Base-by-base conservation (phyloP, 2,888 invertebrate species). In the Uloborus plumipes region DNA sequence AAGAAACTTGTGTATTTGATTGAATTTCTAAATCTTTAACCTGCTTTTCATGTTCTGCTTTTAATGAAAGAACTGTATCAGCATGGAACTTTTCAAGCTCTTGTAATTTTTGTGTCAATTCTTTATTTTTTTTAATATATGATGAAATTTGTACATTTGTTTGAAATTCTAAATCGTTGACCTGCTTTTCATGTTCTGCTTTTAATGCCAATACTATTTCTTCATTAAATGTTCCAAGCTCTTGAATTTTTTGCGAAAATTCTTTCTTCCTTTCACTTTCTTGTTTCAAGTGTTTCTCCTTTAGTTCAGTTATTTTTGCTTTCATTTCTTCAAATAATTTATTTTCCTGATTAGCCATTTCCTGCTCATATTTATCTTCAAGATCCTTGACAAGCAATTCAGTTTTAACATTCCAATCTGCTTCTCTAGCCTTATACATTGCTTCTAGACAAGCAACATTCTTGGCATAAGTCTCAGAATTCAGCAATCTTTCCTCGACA, bases 291-390 rank as follows among this genome's bases (percentile, higher is more conserved):
- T 58, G 50, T n/a, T 64, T 55, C n/a, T 55, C 49, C 3, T 64
- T 71, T 0, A 58, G 14, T 58, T 58, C 18, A 18, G 16, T 15
- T 39, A 62, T 31, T n/a, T 62, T 64, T 18, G 15, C 20, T 15
- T 47, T 6, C 13, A 66, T 50, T 39, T 79, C 72, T 14, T 79
- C 73, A 55, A 53, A 62, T 11, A 69, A 62, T 26, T 69, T 49
- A 55, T 22, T 69, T 31, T 80, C 79, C 22, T 73, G 73, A 18
- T 80, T 69, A 49, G 22, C 69, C 3, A 80, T 49, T 61, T 73
- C 67, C 62, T 67, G 73, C 22, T 80, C 69, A 55, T 55, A 73
- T 64, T 80, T 80, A 73, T 72, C 49, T 69, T 80, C 79, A 15
- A 73, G 14, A 53, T 26, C 50, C 53, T 73, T 53, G 1, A 80